Conservation (phyloP, 2,113 vertebrate genomes). For the Craseonycteris thonglongyai region DNA sequence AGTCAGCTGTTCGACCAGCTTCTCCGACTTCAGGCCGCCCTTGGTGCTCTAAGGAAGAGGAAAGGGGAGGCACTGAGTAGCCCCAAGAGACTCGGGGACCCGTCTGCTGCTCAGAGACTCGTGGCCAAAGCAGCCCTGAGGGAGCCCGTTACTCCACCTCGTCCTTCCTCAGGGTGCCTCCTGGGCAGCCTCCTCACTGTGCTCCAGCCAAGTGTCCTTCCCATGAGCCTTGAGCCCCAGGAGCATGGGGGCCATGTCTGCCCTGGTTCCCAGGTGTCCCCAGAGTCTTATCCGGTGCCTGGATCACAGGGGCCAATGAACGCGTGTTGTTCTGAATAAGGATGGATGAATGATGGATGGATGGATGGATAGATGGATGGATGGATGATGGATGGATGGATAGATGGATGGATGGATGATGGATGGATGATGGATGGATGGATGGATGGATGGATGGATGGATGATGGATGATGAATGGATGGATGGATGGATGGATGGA, state of each 20-base stretch:
- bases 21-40: conserved; percentile 84
- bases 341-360: no score
- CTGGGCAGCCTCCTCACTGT: neutral
- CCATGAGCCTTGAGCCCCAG: neutral
- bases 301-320: neutral
- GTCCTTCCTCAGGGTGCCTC: accelerated
- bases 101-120: accelerated
- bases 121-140: neutral
- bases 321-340: neutral
- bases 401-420: accelerated
- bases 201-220: neutral
- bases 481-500: neutral
- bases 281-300: neutral
- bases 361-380: no score
- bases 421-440: accelerated
- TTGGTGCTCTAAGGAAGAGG: conserved; percentile 79
- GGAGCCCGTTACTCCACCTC: neutral
- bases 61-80: accelerated
- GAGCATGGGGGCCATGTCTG: accelerated
- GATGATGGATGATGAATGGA: accelerated
- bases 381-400: neutral
- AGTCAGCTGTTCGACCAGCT: conserved; percentile 83
- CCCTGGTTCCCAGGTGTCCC: neutral
- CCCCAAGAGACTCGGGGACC: accelerated
- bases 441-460: accelerated